Evolutionary conservation across 37 sponge, comb jelly and placozoan genomes (phyloP), one percentile per base, ranked within the genome.

Genomic region (Eunapius fragilis): DNA sequence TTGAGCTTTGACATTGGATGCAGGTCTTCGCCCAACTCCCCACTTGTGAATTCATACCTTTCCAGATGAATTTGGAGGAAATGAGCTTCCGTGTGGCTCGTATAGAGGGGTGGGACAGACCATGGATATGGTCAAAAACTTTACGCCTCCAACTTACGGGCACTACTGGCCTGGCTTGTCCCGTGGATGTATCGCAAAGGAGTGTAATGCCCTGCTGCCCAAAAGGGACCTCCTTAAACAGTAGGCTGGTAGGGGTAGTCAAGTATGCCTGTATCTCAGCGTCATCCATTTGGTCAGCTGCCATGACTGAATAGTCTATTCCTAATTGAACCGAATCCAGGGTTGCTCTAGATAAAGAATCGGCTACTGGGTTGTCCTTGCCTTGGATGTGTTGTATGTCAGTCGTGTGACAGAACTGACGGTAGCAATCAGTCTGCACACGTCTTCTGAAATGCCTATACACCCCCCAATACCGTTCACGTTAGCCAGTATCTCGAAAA

Each of bases 271-370:
- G 72, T 3, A 74, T 25, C 31, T 84, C 76, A 4, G 50, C 2
- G 68, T 84, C 84, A 0, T 2, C 14, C 37, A 69, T 23, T 24
- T 76, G 85, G 47, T 36, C 13, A 10, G 69, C 78, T 2, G 85
- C 85, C 78, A 85, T 85, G 25, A 78, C 81, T 9, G 19, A 31
- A 72, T 72, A 82, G 74, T 82, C 83, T 41, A 82, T 36, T 30
- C 70, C 81, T 23, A 80, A 70, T 7, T 80, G 81, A 31, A 80
- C 70, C 3, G n/a, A 31, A 35, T 22, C 69, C 10, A 80, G 67
- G 34, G 33, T 10, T 6, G 50, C 70, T 32, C 81, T 67, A n/a
- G 74, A 82, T 2, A 82, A 30, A 3, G 83, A 37, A 31, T 82
- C 83, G 2, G 83, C 73, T 23, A 72, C 83, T 2, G n/a, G 4